phyloP scores from a whole-genome alignment of 2,888 invertebrate genomes.

The Anodontia alba region DNA sequence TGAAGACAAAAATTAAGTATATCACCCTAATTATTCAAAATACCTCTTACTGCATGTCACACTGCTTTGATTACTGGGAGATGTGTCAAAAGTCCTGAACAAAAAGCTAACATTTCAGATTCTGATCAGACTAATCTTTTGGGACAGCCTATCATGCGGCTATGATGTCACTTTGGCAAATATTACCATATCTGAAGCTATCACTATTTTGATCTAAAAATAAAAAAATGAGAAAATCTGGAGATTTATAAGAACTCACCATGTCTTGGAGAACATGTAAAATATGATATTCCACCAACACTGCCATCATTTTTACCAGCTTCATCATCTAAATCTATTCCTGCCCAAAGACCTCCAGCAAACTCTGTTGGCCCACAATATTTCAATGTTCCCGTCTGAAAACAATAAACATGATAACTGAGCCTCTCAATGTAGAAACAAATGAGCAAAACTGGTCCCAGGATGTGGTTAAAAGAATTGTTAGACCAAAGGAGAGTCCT shows the following conservation, averaged over 20 bases:
- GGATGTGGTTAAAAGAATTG: not conserved
- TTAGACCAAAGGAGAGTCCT: not conserved
- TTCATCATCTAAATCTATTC: constrained; percentile 86
- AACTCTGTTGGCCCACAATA: constrained; percentile 86
- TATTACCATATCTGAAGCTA: no score
- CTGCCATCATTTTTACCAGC: constrained; percentile 86
- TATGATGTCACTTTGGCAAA: no score
- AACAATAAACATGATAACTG: not conserved
- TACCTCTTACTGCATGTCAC: no score
- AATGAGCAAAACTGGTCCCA: not conserved
- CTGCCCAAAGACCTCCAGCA: constrained; percentile 86
- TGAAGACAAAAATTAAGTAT: no score
- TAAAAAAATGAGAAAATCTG: no score
- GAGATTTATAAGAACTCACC: constrained; percentile 78
- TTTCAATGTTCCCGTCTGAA: constrained; percentile 82
- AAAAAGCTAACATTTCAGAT: no score
- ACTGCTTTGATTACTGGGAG: no score
- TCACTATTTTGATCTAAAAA: no score
- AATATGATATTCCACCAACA: constrained; percentile 85
- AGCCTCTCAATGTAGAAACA: not conserved
- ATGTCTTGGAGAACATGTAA: constrained; percentile 85
- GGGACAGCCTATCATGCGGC: no score
- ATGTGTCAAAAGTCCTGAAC: no score
- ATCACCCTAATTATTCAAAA: no score
- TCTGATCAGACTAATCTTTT: no score